Evolutionary conservation across 2,888 invertebrate genomes (phyloP).

Genomic region (Dynastes maya): DNA sequence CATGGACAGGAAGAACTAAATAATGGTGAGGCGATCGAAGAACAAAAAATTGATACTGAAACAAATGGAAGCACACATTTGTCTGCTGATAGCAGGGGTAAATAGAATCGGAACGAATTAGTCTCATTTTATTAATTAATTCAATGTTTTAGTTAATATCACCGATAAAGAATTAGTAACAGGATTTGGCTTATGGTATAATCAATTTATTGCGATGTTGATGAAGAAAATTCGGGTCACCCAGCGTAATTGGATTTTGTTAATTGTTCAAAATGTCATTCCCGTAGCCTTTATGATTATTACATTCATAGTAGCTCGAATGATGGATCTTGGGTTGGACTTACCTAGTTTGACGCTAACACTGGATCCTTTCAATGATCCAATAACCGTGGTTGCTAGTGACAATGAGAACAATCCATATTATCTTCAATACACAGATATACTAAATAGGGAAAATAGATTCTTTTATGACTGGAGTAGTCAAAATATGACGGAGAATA

Average conservation of each 20-base stretch:
- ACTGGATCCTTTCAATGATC: slow-evolving; percentile 70
- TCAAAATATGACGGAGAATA: slow-evolving; percentile 67
- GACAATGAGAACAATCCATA: slow-evolving; percentile 60
- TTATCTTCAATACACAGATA: slow-evolving; percentile 63
- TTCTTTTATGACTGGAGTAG: slow-evolving; percentile 53
- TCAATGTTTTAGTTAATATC: slow-evolving; percentile 60
- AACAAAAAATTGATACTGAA: slow-evolving; percentile 35
- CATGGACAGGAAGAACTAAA: slow-evolving; percentile 57
- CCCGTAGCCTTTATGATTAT: slow-evolving; percentile 78
- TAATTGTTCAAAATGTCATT: slow-evolving; percentile 78
- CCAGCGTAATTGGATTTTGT: slow-evolving; percentile 78
- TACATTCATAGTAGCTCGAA: slow-evolving; percentile 75
- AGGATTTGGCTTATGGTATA: slow-evolving; percentile 60
- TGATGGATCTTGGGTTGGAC: slow-evolving; percentile 69
- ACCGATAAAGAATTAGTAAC: slow-evolving; percentile 57
- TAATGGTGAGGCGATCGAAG: slow-evolving; percentile 43
- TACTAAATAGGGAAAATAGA: slow-evolving; percentile 54
- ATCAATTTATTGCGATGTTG: slow-evolving; percentile 68
- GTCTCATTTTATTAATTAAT: slow-evolving; percentile 2
- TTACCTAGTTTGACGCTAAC: slow-evolving; percentile 74
- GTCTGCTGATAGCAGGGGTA: slow-evolving; percentile 56
- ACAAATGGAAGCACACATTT: slow-evolving; percentile 32
- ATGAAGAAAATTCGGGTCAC: slow-evolving; percentile 69
- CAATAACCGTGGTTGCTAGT: slow-evolving; percentile 64
- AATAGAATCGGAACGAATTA: background rate